These are phyloP conservation scores for Crematogaster levior DNA, from an alignment of 2,888 invertebrate genomes.

Conservation along the genomic window DNA sequence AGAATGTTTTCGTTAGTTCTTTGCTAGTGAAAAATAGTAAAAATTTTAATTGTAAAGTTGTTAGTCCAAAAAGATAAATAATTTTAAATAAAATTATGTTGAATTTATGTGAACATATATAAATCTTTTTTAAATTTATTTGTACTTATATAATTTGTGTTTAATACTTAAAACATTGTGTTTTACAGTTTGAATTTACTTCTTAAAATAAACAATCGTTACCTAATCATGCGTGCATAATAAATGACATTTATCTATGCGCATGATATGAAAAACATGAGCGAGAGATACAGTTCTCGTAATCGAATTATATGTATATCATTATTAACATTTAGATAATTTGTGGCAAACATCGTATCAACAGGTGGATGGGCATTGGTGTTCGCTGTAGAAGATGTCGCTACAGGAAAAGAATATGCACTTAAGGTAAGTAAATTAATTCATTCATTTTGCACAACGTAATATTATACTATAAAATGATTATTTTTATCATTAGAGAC, in stretches of 20 bases:
- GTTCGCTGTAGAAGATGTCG: slow-evolving; percentile 96
- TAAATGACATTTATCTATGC: background rate
- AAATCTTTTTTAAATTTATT: background rate
- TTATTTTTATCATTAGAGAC: slow-evolving; percentile 86
- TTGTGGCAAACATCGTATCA: slow-evolving; percentile 65
- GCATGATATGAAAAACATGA: background rate
- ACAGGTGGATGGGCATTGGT: slow-evolving; percentile 98
- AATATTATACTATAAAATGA: slow-evolving; percentile 23
- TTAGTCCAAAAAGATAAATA: background rate
- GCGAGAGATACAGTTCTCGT: slow-evolving; percentile 34
- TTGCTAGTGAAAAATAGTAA: background rate
- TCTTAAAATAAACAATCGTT: background rate
- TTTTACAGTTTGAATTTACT: background rate
- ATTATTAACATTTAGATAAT: slow-evolving; percentile 60
- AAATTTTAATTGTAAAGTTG: background rate
- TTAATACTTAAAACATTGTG: background rate
- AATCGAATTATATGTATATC: slow-evolving; percentile 51
- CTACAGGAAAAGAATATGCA: slow-evolving; percentile 95
- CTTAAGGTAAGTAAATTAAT: slow-evolving; percentile 89
- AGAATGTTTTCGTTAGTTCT: background rate
- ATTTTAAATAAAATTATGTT: slow-evolving; percentile 7
- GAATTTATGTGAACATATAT: background rate
- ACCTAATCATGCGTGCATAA: slow-evolving; percentile 5
- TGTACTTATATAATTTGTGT: background rate
- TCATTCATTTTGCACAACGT: background rate